Evolutionary conservation across 2,888 invertebrate species (phyloP), one percentile per base, ranked within the genome.

Genomic region (Sminthurides aquaticus): DNA sequence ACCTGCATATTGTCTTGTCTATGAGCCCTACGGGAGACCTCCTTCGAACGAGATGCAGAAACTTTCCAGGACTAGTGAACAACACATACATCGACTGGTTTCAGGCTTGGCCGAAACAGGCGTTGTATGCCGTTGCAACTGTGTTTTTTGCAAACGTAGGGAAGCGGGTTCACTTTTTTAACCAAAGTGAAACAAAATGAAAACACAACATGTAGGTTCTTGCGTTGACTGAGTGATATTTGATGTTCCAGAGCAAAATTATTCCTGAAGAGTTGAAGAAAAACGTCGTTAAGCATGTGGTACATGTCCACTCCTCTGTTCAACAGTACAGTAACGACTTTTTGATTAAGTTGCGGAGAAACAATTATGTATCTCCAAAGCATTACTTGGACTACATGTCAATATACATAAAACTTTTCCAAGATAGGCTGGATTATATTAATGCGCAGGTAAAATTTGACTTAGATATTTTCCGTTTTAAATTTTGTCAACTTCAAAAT

Each of bases 41-140:
- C 3, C 80, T 95, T 20, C 84, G 92, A 57, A 90, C 87, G 74
- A 83, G 90, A 22, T 94, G 94, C 76, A 84, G 93, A 71, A 92
- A 87, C 80, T 95, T 94, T 79, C 95, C 95, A 0, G 93, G 93
- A 0, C 81, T 95, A 57, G 91, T 95, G 49, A 94, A 92, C 77
- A 91, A 91, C 77, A 90, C 92, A 0, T 90, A 89, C 49, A 92
- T 95, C 70, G 92, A 95, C 78, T 95, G 94, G 94, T 86, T 93
- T 77, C 92, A 90, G 79, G 88, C 93, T 0, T 95, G 95, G 95
- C 93, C 95, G 0, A 84, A 87, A 71, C 91, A 94, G 78, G 95
- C 95, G 0, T 78, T 95, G 57, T 81, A 87, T 62, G 91, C 93
- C 0, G 93, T 95, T 0, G 94, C 94, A 0, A 87, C 88, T 64